Conservation (phyloP, 2,888 invertebrate species). For the Melinaea marsaeus region DNA sequence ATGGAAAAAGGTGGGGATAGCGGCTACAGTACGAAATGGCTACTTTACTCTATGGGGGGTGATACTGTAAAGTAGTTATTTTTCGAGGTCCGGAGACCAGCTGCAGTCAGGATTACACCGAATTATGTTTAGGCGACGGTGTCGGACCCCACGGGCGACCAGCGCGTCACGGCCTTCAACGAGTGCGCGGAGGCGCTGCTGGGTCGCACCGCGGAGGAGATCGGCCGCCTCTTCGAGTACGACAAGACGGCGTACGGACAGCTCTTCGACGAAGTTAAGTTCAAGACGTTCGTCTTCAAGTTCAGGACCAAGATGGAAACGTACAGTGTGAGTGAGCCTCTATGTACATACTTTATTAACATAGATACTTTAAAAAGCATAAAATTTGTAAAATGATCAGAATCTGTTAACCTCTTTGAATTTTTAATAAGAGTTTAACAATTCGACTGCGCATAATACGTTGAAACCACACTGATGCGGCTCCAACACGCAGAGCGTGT, state of each 20-base stretch:
- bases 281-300: slow-evolving; percentile 89
- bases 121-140: slow-evolving; percentile 82
- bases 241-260: slow-evolving; percentile 82
- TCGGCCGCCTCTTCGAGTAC: slow-evolving; percentile 85
- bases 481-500: too few relatives aligned
- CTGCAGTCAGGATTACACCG: neutral
- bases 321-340: slow-evolving; percentile 85
- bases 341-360: neutral
- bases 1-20: too few relatives aligned
- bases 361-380: neutral
- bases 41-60: too few relatives aligned
- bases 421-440: too few relatives aligned
- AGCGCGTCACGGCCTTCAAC: slow-evolving; percentile 95
- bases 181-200: slow-evolving; percentile 88
- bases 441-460: too few relatives aligned
- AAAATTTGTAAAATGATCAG: neutral
- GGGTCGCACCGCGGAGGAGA: slow-evolving; percentile 82
- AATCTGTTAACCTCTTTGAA: too few relatives aligned
- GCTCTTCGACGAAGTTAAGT: slow-evolving; percentile 85
- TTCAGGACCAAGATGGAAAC: slow-evolving; percentile 93
- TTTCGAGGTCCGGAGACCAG: too few relatives aligned
- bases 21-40: too few relatives aligned
- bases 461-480: too few relatives aligned
- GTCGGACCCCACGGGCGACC: slow-evolving; percentile 91
- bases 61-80: too few relatives aligned